These are phyloP conservation scores for Malurus leucopterus DNA, from an alignment of 2,797 vertebrate species.

Conservation along the genomic window DNA sequence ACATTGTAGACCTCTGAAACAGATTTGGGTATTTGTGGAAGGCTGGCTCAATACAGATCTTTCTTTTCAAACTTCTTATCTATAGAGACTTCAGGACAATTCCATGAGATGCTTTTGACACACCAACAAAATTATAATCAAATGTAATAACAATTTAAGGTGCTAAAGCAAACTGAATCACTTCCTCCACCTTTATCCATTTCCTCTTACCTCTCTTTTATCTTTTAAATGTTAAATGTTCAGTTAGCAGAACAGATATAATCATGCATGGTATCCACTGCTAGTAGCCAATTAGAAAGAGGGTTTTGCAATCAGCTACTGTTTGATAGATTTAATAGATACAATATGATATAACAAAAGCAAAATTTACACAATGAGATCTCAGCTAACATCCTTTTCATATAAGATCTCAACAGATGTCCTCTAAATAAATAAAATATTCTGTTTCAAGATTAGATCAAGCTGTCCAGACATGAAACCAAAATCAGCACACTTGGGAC, in stretches of 20 bases:
- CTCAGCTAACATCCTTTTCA: not conserved
- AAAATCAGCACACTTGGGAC: not conserved
- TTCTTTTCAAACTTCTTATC: not conserved
- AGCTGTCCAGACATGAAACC: not conserved
- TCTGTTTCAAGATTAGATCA: not conserved
- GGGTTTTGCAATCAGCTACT: not conserved
- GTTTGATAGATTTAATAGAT: not conserved
- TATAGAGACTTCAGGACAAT: not conserved
- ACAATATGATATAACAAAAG: not conserved
- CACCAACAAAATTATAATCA: not conserved
- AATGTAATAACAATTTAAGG: not conserved
- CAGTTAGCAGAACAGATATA: not conserved
- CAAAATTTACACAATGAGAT: not conserved
- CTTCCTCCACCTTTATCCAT: not conserved
- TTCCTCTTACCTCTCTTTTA: not conserved
- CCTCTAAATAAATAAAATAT: not conserved
- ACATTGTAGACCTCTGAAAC: not conserved
- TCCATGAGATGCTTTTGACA: not conserved
- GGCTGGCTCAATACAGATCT: not conserved
- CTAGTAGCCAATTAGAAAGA: not conserved
- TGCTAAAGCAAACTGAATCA: not conserved
- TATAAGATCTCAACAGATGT: not conserved
- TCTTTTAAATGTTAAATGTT: not conserved
- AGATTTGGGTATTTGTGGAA: not conserved
- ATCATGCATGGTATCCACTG: not conserved